These are phyloP conservation scores for Craseonycteris thonglongyai DNA, from an alignment of 2,113 vertebrate genomes.

Conservation along the genomic window DNA sequence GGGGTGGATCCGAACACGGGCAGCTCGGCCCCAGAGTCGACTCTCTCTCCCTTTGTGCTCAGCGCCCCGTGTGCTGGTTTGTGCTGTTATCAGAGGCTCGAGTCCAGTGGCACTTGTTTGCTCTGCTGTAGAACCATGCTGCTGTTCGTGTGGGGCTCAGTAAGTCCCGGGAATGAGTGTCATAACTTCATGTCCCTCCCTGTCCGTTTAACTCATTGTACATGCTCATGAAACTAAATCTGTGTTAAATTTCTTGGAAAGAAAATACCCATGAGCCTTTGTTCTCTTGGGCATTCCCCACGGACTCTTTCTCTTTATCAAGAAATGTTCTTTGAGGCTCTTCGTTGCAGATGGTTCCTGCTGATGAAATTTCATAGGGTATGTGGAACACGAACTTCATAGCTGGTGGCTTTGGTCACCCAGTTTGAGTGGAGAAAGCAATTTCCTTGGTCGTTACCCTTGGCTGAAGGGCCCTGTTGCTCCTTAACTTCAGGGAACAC, in stretches of 20 bases:
- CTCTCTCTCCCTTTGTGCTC: background rate
- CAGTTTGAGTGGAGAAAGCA: background rate
- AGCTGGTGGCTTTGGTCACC: background rate
- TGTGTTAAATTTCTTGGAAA: background rate
- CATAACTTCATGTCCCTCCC: background rate
- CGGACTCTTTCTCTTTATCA: background rate
- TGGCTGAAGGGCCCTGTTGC: background rate
- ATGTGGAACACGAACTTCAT: background rate
- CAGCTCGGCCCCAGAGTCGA: background rate
- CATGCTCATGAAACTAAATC: background rate
- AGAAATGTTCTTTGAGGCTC: background rate
- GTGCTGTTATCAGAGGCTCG: accelerated
- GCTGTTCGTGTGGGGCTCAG: background rate
- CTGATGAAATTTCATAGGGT: background rate
- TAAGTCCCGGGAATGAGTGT: background rate
- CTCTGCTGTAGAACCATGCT: background rate
- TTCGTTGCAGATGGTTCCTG: background rate
- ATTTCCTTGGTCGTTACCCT: background rate
- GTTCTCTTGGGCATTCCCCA: background rate
- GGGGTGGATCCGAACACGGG: background rate
- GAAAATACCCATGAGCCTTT: background rate
- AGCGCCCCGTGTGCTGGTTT: background rate
- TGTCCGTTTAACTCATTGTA: background rate
- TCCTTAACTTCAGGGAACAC: background rate
- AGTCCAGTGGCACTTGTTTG: accelerated